Base-by-base conservation (phyloP, 2,888 invertebrate species). In the Stenoptilia bipunctidactyla region DNA sequence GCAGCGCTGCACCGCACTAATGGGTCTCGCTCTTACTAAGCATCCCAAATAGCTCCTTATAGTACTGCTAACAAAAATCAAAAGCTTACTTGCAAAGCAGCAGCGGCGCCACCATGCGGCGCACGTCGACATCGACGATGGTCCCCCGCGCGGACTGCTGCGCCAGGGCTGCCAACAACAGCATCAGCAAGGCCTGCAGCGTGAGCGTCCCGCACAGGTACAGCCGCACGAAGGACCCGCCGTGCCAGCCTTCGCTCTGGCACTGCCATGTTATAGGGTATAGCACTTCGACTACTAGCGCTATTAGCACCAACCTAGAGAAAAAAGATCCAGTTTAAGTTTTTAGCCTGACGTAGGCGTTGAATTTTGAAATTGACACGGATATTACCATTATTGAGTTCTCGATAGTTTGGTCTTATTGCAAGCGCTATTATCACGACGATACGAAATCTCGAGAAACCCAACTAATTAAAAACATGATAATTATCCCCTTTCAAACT, bases 111-210 rank as follows among this genome's bases (percentile, higher is more conserved):
- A 95, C 92, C 53, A 87, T 84, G 55, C 87, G 86, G 50, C 95
- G 83, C 4, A 90, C 87, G 40, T 88, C 85, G 15, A 89, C 87
- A 51, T 93, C 91, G 45, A 91, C 90, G 52, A 95, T 93, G 45
- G 92, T 90, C 15, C 96, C 96, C 53, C 89, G 86, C 9, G 90
- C 89, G 49, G 91, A 91, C 52, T 90, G 87, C 62, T 88, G 89
- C 27, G 91, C 89, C 49, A 92, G 79, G 15, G 86, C 86, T 34
- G 89, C 84, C 45, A 91, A 72, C 27, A 91, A 77, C 49, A 91
- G 62, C 60, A 90, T 86, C 40, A 90, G 86, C 33, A 86, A 63
- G 10, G 86, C 86, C 42, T 92, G 87, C 47, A 91, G 82, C 6
- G 85, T 79, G 58, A 91, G 70, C 55, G 89, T 89, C 20, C 92